Evolutionary conservation across 2,113 vertebrate species (phyloP), one percentile per base, ranked within the genome.

Genomic region (Merops nubicus): DNA sequence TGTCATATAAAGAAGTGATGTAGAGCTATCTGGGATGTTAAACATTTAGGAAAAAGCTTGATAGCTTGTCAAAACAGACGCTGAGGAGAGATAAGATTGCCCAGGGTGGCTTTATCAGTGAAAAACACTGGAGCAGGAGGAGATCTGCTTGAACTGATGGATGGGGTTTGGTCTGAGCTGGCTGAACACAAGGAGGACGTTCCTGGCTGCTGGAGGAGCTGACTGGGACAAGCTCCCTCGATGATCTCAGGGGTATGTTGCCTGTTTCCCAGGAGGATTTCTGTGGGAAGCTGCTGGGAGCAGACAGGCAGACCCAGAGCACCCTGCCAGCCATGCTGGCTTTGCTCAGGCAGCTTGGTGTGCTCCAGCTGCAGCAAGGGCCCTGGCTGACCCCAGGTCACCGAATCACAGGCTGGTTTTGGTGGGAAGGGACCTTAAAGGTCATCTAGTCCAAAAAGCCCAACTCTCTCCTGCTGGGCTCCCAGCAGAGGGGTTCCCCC

Each of bases 311-410:
- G 42, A 11, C 34, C 34, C 59, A 26, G 36, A 18, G 21, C 3
- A 1, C 65, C 57, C 33, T 25, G 33, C 64, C 22, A 19, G 4
- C 29, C 20, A 7, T 3, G 0, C 2, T 6, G 20, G 34, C 54
- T 68, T 19, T 48, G 15, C 12, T 9, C 0, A 2, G 48, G 31
- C 5, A 20, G 63, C 36, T 5, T 18, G 50, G 8, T 26, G 36
- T 16, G 43, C 36, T 53, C n/a, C 38, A 6, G 38, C 38, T 3
- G 14, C 38, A 57, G 29, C 25, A 6, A 11, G 0, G 21, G 33
- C n/a, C 23, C 12, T 14, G 65, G 26, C 18, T 47, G 59, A 56
- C 29, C 33, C 31, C 3, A 1, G 6, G 51, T 29, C 28, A 17
- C 17, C 29, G 28, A 54, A 54, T 31, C 28, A 54, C 28, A 17